Evolutionary conservation across 2,113 vertebrate genomes (phyloP).

Genomic region (Leptodactylus fuscus): DNA sequence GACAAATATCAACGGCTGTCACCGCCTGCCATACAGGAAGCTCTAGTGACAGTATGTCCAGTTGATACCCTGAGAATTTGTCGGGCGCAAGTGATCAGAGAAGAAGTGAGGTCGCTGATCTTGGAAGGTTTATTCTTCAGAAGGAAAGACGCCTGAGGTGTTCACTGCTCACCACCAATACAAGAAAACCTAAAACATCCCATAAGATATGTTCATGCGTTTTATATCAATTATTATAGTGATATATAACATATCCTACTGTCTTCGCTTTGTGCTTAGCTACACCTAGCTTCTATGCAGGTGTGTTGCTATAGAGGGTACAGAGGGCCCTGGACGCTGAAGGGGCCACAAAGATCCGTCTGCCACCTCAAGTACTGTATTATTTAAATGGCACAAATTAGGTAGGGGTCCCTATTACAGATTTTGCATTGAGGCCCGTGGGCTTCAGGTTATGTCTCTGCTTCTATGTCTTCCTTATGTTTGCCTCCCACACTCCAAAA

Average conservation of each 20-base stretch:
- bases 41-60: constrained; percentile 43
- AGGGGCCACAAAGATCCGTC: no score
- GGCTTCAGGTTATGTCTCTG: no score
- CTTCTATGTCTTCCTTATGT: no score
- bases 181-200: background rate
- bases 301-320: no score
- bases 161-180: background rate
- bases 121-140: background rate
- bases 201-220: background rate
- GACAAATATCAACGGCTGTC: constrained; percentile 53
- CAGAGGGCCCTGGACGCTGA: no score
- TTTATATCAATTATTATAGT: background rate
- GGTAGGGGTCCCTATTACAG: no score
- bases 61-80: constrained; percentile 54
- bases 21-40: constrained; percentile 41
- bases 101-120: background rate
- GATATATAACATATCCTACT: background rate
- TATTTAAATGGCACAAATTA: no score
- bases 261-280: background rate
- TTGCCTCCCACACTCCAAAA: no score
- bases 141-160: background rate
- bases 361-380: no score
- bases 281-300: no score
- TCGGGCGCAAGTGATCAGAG: constrained; percentile 12
- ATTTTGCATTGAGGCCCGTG: no score